Conservation (phyloP, 1,140 invertebrate species). For the Notospermus geniculatus region DNA sequence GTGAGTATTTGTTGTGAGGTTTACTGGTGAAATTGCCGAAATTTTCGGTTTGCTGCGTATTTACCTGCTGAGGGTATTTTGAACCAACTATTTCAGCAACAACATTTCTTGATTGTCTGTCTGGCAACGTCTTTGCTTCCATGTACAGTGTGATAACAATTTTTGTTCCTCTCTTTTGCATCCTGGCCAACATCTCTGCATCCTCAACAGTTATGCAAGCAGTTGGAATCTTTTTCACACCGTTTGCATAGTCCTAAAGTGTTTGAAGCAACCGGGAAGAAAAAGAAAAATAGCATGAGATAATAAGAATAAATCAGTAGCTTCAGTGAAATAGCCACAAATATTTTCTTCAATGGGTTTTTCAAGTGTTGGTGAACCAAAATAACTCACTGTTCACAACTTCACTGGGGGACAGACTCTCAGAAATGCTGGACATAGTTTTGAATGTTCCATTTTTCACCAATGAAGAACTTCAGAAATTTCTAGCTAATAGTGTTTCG, state of each 20-base stretch:
- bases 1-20: too few relatives aligned
- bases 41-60: background rate
- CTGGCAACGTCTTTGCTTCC: constrained; percentile 58
- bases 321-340: background rate
- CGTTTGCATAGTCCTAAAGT: constrained; percentile 60
- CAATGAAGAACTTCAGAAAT: too few relatives aligned
- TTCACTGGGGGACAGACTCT: too few relatives aligned
- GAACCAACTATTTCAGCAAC: constrained; percentile 69
- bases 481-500: too few relatives aligned
- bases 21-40: too few relatives aligned
- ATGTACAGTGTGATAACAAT: constrained; percentile 62
- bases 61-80: constrained; percentile 61
- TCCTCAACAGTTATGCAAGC: constrained; percentile 80
- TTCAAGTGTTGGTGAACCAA: background rate
- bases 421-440: too few relatives aligned
- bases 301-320: background rate
- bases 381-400: too few relatives aligned
- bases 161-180: constrained; percentile 61
- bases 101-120: constrained; percentile 67
- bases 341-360: background rate
- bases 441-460: too few relatives aligned
- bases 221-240: constrained; percentile 70
- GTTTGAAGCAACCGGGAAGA: too few relatives aligned
- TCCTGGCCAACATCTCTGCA: constrained; percentile 70
- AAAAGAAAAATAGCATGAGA: background rate